Evolutionary conservation across 2,888 invertebrate genomes (phyloP).

Genomic region (Clostera curtula): DNA sequence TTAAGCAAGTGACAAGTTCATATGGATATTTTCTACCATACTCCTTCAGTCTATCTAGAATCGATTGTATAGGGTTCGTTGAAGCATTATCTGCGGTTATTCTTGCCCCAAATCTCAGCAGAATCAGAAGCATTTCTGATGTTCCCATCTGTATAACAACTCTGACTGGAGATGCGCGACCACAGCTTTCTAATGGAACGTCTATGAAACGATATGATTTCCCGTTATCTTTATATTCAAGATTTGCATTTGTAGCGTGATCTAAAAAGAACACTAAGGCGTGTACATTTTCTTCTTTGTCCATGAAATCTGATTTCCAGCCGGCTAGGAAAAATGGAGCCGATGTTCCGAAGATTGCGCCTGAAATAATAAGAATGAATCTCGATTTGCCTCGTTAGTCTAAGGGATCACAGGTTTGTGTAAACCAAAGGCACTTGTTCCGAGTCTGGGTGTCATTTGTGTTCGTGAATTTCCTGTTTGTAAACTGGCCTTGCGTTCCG

Average conservation of each 20-base stretch:
- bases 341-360: slow-evolving; percentile 86
- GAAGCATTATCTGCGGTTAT: slow-evolving; percentile 74
- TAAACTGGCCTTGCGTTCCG: no score
- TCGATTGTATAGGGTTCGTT: slow-evolving; percentile 77
- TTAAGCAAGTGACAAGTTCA: slow-evolving; percentile 81
- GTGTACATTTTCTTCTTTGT: slow-evolving; percentile 84
- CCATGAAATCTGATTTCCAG: slow-evolving; percentile 89
- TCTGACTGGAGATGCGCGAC: slow-evolving; percentile 81
- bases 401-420: no score
- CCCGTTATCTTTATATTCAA: slow-evolving; percentile 68
- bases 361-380: slow-evolving; percentile 56
- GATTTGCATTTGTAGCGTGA: slow-evolving; percentile 80
- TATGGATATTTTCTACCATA: slow-evolving; percentile 78
- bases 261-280: slow-evolving; percentile 86
- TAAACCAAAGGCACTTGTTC: no score
- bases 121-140: slow-evolving; percentile 83
- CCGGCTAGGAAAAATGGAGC: slow-evolving; percentile 89
- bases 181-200: slow-evolving; percentile 88
- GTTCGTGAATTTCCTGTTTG: no score
- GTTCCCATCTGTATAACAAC: slow-evolving; percentile 84
- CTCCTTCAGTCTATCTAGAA: slow-evolving; percentile 79
- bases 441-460: no score
- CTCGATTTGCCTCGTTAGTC: background rate
- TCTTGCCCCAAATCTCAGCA: slow-evolving; percentile 82
- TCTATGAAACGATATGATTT: slow-evolving; percentile 79